Base-by-base conservation (phyloP, 1,140 invertebrate species). In the Macrostomum lignano region DNA sequence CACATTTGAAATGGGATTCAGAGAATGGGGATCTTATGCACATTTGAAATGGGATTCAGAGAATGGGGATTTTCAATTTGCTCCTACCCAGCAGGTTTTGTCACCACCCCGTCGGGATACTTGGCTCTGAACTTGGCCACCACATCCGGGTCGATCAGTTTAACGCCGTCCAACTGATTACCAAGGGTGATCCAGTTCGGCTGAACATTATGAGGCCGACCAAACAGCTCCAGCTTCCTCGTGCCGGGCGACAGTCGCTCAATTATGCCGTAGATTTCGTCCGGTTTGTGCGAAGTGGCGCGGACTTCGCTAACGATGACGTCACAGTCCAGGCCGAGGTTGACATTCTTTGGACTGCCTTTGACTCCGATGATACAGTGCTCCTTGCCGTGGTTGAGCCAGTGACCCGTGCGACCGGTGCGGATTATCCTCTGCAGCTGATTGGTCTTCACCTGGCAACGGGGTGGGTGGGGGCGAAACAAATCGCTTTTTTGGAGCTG, bases 361-460 rank as follows among this genome's bases (percentile, higher is more conserved):
- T 17, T 36, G 21, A 38, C 13, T 32, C 43, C 50, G 33, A 74
- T 81, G 40, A 94, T 56, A 60, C 86, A 94, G 49, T 94, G 86
- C 53, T 94, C 86, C 55, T 94, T 94, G 10, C 84, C 86, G 53
- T 94, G 86, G 55, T 94, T 94, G 3, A 94, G 56, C 86, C 86
- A 94, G 60, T 94, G 86, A 0, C 82, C 84, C 0, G 82, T 91
- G 35, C 82, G 64, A 1, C 84, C 86, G 0, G 86, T 93, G 29
- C 86, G 63, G 43, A 94, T 94, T 38, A 94, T 91, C 40, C 82
- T 62, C 52, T 94, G 86, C 37, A 94, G 55, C 47, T 94, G 86
- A 62, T 94, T 94, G 0, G 84, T 93, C 60, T 94, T 94, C 2
- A n/a, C n/a, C n/a, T n/a, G n/a, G n/a, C n/a, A n/a, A n/a, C n/a